Conservation (phyloP, 2,888 invertebrate genomes). For the Machimus atricapillus region DNA sequence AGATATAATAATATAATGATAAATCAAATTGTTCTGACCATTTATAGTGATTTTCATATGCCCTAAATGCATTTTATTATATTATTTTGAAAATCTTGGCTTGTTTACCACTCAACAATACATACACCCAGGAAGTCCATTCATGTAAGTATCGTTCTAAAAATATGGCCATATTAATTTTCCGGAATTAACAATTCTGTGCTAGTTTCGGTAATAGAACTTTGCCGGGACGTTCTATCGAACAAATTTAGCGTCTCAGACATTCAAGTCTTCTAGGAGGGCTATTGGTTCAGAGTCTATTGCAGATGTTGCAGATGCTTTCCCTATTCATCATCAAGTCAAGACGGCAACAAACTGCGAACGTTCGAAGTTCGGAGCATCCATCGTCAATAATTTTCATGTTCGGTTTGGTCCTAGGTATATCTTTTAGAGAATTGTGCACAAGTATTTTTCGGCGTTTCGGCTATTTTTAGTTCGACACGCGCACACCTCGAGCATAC, state of each 20-base stretch:
- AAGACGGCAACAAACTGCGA: neutral
- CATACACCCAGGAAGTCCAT: neutral
- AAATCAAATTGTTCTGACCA: neutral
- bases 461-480: slow-evolving; percentile 29
- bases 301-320: neutral
- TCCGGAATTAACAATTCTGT: slow-evolving; percentile 9
- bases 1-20: too few species aligned
- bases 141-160: neutral
- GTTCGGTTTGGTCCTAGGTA: neutral
- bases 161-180: slow-evolving; percentile 13
- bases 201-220: slow-evolving; percentile 29
- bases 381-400: slow-evolving; percentile 33
- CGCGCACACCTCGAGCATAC: neutral
- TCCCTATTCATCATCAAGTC: neutral
- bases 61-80: neutral
- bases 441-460: neutral
- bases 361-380: neutral
- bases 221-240: neutral
- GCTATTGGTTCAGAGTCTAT: neutral
- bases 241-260: neutral
- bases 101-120: neutral
- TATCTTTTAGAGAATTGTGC: neutral
- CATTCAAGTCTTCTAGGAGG: neutral
- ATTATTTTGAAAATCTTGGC: neutral
- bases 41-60: neutral